Evolutionary conservation across 2,888 invertebrate genomes (phyloP).

Genomic region (Ommatoiulus sabulosus): DNA sequence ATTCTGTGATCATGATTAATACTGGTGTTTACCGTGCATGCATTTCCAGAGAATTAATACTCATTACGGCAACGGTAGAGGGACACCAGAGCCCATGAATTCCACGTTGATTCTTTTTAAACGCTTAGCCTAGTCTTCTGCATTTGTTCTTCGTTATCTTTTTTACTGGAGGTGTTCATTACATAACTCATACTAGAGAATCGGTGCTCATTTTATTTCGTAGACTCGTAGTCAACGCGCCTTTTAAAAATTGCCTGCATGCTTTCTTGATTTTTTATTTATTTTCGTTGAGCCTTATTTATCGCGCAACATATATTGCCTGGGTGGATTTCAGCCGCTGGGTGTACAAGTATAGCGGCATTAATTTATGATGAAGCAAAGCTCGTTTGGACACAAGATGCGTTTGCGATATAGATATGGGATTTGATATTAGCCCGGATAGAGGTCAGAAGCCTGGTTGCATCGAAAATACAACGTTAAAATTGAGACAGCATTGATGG

Average conservation of each 20-base stretch:
- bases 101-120: not conserved
- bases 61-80: not conserved
- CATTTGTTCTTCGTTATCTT: not conserved
- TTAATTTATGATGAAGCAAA: slow-evolving; percentile 3
- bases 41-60: not conserved
- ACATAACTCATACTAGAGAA: slow-evolving; percentile 17
- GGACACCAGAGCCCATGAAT: not conserved
- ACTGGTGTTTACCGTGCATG: not conserved
- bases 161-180: not conserved
- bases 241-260: not conserved
- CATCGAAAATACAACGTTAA: not conserved
- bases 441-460: not conserved
- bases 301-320: not conserved
- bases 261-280: slow-evolving; percentile 29
- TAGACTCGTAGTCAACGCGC: not conserved
- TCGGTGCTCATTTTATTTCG: slow-evolving; percentile 25
- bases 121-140: slow-evolving; percentile 38
- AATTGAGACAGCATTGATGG: not conserved
- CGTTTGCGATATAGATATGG: not conserved
- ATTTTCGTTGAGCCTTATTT: not conserved
- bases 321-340: not conserved
- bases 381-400: not conserved
- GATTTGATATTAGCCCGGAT: not conserved
- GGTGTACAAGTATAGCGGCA: not conserved
- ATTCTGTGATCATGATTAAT: not conserved